Percentiles rank a stretch among this genome's conserved stretches.
Conservation (phyloP, 2,797 vertebrate species). For the Thamnophis elegans region DNA sequence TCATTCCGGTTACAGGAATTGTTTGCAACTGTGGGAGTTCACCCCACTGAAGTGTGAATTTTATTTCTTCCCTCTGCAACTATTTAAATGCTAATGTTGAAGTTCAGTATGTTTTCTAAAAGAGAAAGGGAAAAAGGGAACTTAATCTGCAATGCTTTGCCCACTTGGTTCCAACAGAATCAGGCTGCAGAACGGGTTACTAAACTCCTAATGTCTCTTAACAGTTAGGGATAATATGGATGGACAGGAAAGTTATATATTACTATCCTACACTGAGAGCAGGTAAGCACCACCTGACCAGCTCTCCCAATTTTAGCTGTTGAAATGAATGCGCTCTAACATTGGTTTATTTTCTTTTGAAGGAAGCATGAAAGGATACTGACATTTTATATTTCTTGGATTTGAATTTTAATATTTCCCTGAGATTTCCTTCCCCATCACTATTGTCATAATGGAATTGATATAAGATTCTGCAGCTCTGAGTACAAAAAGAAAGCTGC, state of each 20-base stretch:
- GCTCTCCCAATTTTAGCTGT: conserved; percentile 10
- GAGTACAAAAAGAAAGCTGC: conserved; percentile 69
- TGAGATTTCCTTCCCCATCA: background rate
- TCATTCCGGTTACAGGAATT: conserved; percentile 64
- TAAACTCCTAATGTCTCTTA: conserved; percentile 8
- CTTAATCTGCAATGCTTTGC: background rate
- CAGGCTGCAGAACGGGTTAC: background rate
- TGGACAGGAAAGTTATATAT: conserved; percentile 19
- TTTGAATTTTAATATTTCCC: conserved; percentile 15
- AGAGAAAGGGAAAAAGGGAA: background rate
- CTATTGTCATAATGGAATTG: conserved; percentile 33
- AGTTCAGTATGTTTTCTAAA: conserved; percentile 25
- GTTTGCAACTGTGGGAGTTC: conserved; percentile 52
- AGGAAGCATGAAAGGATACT: conserved; percentile 25
- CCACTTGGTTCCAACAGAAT: background rate
- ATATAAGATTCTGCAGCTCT: conserved; percentile 32
- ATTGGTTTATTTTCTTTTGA: conserved; percentile 1
- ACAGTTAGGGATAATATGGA: background rate
- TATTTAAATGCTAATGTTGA: conserved; percentile 27
- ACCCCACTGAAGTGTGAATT: conserved; percentile 49
- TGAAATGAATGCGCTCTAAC: background rate
- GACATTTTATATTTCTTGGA: conserved; percentile 31
- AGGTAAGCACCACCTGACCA: conserved; percentile 31
- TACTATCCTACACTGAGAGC: conserved; percentile 18
- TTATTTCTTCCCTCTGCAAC: conserved; percentile 21